Evolutionary conservation across 2,113 vertebrate species (phyloP), one percentile per base, ranked within the genome.

Genomic region (Sarotherodon lohbergeri): DNA sequence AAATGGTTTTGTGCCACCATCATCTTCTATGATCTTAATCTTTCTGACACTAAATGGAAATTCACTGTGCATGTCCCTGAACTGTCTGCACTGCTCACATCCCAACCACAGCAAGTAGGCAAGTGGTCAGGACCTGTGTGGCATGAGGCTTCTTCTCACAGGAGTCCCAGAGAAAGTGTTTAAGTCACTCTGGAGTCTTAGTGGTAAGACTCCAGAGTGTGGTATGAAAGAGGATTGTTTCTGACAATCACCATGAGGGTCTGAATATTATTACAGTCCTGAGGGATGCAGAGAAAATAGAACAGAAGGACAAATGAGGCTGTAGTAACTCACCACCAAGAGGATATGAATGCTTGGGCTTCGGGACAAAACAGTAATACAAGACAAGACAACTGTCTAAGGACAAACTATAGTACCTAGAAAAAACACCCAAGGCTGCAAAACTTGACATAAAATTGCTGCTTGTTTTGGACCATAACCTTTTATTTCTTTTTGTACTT

Each of bases 11-110:
- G 82, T 84, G 85, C 76, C 84, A 84, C 83, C 91, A 89, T 90
- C 88, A 87, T 91, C 88, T 87, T 86, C 43, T 48, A 43, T 71
- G 91, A 95, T 93, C 84, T 61, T 92, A 92, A 95, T 95, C 94
- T 94, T 73, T 86, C 43, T 84, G 89, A 93, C 84, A 91, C 81
- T 82, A 88, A 92, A 91, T 91, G 82, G 89, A 91, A 93, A 92
- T 88, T 59, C 57, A 56, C 41, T 22, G 13, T 43, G 66, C 24
- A 5, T 63, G 83, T 52, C 41, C 57, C 48, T 81, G 54, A 82
- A 68, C 85, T 80, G 80, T 76, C 41, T 54, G 52, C 7, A 4
- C 50, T 39, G 68, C 61, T 89, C 80, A 61, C 48, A 92, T 87
- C 57, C 50, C 17, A 43, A 79, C 82, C 32, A 48, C 81, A 78